These are phyloP conservation scores for Lophius piscatorius DNA, from an alignment of 2,113 vertebrate species.

Conservation along the genomic window DNA sequence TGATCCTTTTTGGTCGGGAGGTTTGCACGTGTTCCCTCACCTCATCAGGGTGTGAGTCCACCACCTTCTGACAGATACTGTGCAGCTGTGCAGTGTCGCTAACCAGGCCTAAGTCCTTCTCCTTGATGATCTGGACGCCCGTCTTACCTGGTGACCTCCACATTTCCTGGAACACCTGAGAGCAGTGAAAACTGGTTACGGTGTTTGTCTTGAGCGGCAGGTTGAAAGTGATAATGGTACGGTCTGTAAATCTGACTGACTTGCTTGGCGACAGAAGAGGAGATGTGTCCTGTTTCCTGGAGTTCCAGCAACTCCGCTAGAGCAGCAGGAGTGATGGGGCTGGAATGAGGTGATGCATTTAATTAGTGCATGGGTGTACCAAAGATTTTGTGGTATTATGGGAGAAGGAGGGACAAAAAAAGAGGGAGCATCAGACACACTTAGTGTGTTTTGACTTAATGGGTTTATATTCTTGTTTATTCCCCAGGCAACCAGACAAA, in stretches of 20 bases:
- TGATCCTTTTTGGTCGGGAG: too few species aligned
- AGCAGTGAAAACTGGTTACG: neutral
- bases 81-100: constrained; percentile 81
- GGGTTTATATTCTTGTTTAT: constrained; percentile 37
- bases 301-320: constrained; percentile 90
- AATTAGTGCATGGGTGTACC: constrained; percentile 18
- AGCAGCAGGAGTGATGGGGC: constrained; percentile 81
- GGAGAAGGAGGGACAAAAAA: constrained; percentile 3
- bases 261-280: constrained; percentile 87
- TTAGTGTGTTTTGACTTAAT: too few species aligned
- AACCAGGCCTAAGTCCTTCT: constrained; percentile 86
- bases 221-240: constrained; percentile 12
- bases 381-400: constrained; percentile 32
- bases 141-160: constrained; percentile 85
- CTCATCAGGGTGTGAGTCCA: constrained; percentile 85
- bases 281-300: constrained; percentile 85
- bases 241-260: constrained; percentile 73
- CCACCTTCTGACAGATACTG: constrained; percentile 84
- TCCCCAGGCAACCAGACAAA: constrained; percentile 30
- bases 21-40: constrained; percentile 68
- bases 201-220: constrained; percentile 4
- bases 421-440: constrained; percentile 11
- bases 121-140: constrained; percentile 83
- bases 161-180: constrained; percentile 83
- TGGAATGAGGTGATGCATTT: constrained; percentile 61